A percentile compares a stretch with the other conserved stretches of the same genome.
Evolutionary conservation across 2,797 vertebrate genomes (phyloP).

Genomic region (Pangasius macronema): DNA sequence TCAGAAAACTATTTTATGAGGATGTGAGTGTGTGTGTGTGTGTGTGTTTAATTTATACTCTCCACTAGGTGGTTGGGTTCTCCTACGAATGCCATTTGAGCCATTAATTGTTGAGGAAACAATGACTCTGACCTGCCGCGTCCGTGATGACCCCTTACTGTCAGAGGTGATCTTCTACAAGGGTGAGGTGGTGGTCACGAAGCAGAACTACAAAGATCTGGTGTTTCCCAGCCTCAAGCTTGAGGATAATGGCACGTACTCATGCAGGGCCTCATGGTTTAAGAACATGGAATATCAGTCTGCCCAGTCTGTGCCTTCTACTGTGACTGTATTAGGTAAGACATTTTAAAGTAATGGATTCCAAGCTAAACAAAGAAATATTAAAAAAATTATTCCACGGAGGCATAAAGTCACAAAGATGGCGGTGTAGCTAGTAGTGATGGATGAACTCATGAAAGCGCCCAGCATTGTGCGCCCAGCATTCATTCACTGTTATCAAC

Average conservation of each 20-base stretch:
- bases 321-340: slow-evolving; percentile 50
- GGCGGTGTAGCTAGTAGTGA: neutral
- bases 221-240: slow-evolving; percentile 53
- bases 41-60: neutral
- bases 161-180: slow-evolving; percentile 67
- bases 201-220: slow-evolving; percentile 30
- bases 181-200: slow-evolving; percentile 60
- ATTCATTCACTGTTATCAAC: neutral
- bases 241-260: slow-evolving; percentile 65
- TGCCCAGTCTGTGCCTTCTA: slow-evolving; percentile 48
- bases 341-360: neutral
- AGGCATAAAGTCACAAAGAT: neutral
- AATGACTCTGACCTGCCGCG: slow-evolving; percentile 58
- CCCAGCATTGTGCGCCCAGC: neutral
- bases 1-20: neutral
- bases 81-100: slow-evolving; percentile 57
- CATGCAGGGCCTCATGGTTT: slow-evolving; percentile 71
- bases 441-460: neutral
- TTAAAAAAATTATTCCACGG: too few species aligned
- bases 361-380: neutral
- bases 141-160: slow-evolving; percentile 50
- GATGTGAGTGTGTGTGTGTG: too few species aligned
- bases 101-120: slow-evolving; percentile 56
- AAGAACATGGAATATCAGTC: neutral
- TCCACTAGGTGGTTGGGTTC: slow-evolving; percentile 66